Evolutionary conservation across 2,113 vertebrate genomes (phyloP).

Genomic region (Athene cunicularia): DNA sequence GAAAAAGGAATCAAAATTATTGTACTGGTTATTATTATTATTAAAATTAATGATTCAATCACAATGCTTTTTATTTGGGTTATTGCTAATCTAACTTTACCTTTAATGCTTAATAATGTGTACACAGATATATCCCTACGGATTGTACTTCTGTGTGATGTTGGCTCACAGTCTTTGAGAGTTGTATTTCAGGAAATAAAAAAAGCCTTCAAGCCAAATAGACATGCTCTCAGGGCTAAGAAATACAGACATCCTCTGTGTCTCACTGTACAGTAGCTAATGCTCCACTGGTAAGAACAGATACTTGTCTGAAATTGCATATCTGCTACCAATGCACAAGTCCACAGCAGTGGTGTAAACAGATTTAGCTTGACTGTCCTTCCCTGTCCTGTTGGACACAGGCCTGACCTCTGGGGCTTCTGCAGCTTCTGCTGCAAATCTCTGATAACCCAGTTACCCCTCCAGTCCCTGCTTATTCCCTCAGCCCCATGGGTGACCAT

Average conservation of each 20-base stretch:
- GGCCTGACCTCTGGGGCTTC: neutral
- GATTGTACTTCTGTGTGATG: neutral
- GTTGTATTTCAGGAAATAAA: neutral
- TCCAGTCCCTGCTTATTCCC: neutral
- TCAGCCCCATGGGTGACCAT: rapidly evolving
- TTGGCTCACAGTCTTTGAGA: neutral
- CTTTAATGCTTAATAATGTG: conserved; percentile 14
- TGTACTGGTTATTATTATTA: conserved; percentile 2
- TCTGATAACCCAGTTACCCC: neutral
- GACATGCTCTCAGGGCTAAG: neutral
- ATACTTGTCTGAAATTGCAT: neutral
- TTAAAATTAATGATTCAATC: conserved; percentile 53
- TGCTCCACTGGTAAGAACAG: neutral
- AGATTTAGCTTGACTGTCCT: neutral
- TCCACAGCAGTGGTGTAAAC: neutral
- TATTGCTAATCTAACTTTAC: conserved; percentile 12
- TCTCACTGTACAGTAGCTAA: neutral
- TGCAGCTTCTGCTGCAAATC: neutral
- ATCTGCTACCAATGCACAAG: neutral
- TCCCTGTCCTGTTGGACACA: neutral
- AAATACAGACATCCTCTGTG: neutral
- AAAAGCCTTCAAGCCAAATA: neutral
- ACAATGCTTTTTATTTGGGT: conserved; percentile 10
- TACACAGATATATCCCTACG: neutral
- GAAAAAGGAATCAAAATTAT: neutral